Percentiles rank a stretch among this genome's conserved stretches.
These are phyloP conservation scores for Tolypeutes matacus DNA, from an alignment of 2,797 vertebrate species.

Conservation along the genomic window DNA sequence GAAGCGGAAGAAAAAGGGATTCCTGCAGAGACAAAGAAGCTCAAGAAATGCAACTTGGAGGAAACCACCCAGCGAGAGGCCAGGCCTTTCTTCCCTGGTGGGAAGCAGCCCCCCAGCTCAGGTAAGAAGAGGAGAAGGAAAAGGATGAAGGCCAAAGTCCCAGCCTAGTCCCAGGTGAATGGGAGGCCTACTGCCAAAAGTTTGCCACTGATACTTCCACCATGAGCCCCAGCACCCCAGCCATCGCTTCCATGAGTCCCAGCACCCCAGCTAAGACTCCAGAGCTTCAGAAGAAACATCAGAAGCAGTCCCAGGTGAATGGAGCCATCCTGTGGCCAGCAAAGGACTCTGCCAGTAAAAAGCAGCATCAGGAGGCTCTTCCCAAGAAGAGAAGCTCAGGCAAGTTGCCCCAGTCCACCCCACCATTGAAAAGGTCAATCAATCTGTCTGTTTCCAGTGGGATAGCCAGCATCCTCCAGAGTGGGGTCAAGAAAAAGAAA, in stretches of 20 bases:
- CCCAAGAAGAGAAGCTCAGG: not conserved
- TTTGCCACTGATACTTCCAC: not conserved
- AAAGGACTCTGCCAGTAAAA: not conserved
- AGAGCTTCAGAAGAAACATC: conserved; percentile 36
- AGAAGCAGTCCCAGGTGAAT: conserved; percentile 48
- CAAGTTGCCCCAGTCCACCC: conserved; percentile 63
- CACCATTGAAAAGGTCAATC: conserved; percentile 89
- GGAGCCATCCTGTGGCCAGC: not conserved
- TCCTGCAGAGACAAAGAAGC: conserved; percentile 95
- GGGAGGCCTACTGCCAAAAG: not conserved
- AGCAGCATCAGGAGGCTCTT: conserved; percentile 32
- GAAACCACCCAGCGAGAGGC: not conserved
- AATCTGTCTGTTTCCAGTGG: conserved; percentile 70
- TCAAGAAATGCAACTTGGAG: conserved; percentile 90
- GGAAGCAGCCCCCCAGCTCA: conserved; percentile 51
- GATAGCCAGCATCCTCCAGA: conserved; percentile 77
- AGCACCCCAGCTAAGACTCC: conserved; percentile 40
- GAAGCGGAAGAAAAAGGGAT: conserved; percentile 93
- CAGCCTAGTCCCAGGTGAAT: not conserved
- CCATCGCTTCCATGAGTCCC: not conserved
- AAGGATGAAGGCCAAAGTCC: not conserved
- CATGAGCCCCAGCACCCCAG: too few species aligned
- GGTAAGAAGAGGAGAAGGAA: conserved; percentile 58
- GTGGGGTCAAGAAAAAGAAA: conserved; percentile 86
- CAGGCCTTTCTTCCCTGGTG: not conserved